Percentiles rank a stretch among this genome's conserved stretches.
Conservation (phyloP, 2,888 invertebrate genomes). For the Drosophila paracracens region DNA sequence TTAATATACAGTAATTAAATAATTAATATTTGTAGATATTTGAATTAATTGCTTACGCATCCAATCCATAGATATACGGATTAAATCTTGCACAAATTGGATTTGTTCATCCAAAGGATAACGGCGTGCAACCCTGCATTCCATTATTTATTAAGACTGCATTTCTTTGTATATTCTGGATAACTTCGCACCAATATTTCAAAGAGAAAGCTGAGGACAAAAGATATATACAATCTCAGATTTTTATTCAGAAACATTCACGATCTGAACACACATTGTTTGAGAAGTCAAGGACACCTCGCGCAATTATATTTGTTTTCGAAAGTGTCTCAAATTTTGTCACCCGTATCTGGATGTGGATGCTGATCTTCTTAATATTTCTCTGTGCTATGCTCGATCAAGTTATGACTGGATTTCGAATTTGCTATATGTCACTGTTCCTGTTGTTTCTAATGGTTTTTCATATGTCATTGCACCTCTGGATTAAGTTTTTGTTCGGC, state of each 20-base stretch:
- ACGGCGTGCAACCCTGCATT: slow-evolving; percentile 87
- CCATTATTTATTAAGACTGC: slow-evolving; percentile 92
- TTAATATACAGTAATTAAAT: background rate
- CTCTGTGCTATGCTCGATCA: slow-evolving; percentile 96
- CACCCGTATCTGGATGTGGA: slow-evolving; percentile 98
- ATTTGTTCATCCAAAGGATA: slow-evolving; percentile 88
- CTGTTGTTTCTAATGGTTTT: slow-evolving; percentile 95
- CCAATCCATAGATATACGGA: slow-evolving; percentile 85
- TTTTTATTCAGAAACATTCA: slow-evolving; percentile 82
- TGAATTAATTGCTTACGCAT: background rate
- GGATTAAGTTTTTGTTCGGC: slow-evolving; percentile 96
- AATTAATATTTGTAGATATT: background rate
- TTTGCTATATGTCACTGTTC: slow-evolving; percentile 98
- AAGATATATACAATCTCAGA: slow-evolving; percentile 82
- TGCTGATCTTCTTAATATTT: slow-evolving; percentile 96
- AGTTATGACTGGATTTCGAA: slow-evolving; percentile 96
- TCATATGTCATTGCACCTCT: slow-evolving; percentile 95
- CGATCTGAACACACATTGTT: slow-evolving; percentile 39
- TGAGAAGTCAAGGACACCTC: slow-evolving; percentile 52
- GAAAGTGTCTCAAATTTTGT: slow-evolving; percentile 89
- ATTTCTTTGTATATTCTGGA: slow-evolving; percentile 97
- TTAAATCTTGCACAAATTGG: slow-evolving; percentile 93
- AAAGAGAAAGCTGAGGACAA: slow-evolving; percentile 90
- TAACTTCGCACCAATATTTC: slow-evolving; percentile 95
- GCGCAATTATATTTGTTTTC: slow-evolving; percentile 84